phyloP scores from a whole-genome alignment of 2,797 vertebrate species.

The Mormyrops attenuatus region DNA sequence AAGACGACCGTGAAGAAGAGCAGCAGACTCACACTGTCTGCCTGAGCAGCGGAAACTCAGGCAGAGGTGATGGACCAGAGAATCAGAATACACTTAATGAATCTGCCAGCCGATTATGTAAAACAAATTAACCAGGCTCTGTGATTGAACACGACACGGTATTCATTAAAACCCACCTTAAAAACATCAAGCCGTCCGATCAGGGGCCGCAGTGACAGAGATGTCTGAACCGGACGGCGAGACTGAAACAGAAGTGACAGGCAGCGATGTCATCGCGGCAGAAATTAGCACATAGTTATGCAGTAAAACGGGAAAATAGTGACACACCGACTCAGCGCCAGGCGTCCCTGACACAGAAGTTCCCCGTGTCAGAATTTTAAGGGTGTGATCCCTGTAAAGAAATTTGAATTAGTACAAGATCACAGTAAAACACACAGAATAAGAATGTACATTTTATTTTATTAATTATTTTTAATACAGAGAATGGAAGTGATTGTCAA shows the following conservation, averaged over 20 bases:
- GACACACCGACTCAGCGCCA: constrained; percentile 21
- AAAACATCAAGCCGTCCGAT: constrained; percentile 74
- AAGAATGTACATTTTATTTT: constrained; percentile 32
- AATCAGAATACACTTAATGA: constrained; percentile 73
- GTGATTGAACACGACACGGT: constrained; percentile 75
- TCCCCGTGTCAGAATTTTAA: neutral
- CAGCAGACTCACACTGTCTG: constrained; percentile 37
- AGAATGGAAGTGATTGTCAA: neutral
- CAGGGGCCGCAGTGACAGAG: constrained; percentile 70
- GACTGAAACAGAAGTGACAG: constrained; percentile 52
- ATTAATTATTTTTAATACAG: neutral
- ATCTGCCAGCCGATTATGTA: constrained; percentile 80
- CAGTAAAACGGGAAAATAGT: constrained; percentile 42
- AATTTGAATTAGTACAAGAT: neutral
- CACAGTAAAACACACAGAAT: constrained; percentile 35
- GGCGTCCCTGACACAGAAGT: neutral
- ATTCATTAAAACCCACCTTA: constrained; percentile 84
- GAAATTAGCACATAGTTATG: constrained; percentile 52
- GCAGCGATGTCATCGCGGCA: constrained; percentile 58
- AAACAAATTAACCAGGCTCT: constrained; percentile 68
- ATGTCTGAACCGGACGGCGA: constrained; percentile 56
- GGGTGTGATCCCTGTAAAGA: neutral
- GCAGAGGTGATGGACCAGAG: constrained; percentile 34
- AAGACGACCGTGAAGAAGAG: constrained; percentile 75
- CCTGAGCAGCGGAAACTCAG: constrained; percentile 37